A percentile compares a stretch with the other conserved stretches of the same genome.
Evolutionary conservation across 2,888 invertebrate genomes (phyloP).

Genomic region (Blastobasis adustella): DNA sequence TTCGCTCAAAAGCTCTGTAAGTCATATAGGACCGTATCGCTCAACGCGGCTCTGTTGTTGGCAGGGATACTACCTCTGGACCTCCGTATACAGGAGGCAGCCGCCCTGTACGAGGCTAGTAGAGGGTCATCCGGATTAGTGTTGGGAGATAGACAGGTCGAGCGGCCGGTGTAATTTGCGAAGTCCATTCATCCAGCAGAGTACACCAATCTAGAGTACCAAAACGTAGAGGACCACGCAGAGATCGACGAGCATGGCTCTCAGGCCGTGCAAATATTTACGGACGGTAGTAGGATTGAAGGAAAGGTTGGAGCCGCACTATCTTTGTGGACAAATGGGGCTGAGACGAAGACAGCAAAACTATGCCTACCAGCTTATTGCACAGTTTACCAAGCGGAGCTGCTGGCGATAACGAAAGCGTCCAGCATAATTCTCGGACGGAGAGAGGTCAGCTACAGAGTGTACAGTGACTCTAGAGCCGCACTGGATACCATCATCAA

Average conservation of each 20-base stretch:
- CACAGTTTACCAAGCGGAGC: background rate
- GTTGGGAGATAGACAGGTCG: background rate
- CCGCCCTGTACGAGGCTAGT: background rate
- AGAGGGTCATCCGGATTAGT: background rate
- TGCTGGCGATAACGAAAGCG: background rate
- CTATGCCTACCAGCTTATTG: background rate
- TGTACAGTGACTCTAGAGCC: background rate
- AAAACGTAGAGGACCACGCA: background rate
- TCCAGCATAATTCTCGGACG: background rate
- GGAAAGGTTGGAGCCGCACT: background rate
- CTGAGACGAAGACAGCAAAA: background rate
- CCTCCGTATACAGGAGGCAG: background rate
- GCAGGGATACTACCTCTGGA: background rate
- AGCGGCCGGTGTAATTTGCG: background rate
- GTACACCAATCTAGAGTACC: background rate
- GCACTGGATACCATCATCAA: background rate
- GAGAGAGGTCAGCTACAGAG: background rate
- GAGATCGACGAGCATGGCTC: background rate
- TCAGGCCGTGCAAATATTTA: background rate
- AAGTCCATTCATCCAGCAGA: background rate
- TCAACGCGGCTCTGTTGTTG: background rate
- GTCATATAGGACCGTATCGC: background rate
- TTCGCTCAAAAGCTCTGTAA: background rate
- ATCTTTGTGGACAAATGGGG: background rate
- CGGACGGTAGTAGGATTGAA: background rate